phyloP scores from a whole-genome alignment of 1,140 invertebrate species.

The Solen grandis region DNA sequence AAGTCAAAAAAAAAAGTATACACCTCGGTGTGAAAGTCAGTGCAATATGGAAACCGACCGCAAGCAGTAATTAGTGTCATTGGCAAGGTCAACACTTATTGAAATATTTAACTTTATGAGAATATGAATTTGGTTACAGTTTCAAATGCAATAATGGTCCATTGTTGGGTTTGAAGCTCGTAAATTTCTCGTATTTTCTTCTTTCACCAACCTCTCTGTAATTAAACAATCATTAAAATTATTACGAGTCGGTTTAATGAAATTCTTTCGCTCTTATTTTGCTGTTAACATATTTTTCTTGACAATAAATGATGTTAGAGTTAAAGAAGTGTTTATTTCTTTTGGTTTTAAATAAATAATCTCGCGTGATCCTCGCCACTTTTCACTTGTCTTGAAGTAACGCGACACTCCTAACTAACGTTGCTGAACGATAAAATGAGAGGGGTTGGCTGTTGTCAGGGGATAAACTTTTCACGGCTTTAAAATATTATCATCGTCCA shows the following conservation, averaged over 20 bases:
- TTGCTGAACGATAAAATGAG: slow-evolving; percentile 9
- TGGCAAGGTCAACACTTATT: not conserved
- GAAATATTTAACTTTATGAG: not conserved
- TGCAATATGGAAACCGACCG: not conserved
- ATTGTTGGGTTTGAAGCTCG: not conserved
- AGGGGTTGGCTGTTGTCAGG: slow-evolving; percentile 2
- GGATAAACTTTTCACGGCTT: too few species aligned
- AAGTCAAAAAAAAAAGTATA: not conserved
- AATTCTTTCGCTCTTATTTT: slow-evolving; percentile 30
- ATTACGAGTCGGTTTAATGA: slow-evolving; percentile 42
- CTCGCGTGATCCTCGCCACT: slow-evolving; percentile 45
- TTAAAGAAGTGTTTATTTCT: slow-evolving; percentile 36
- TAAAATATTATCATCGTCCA: too few species aligned
- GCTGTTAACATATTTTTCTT: slow-evolving; percentile 15
- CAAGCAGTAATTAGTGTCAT: not conserved
- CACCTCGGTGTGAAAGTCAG: not conserved
- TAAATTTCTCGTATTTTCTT: slow-evolving; percentile 22
- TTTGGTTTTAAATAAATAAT: slow-evolving; percentile 48
- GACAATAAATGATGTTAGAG: slow-evolving; percentile 33
- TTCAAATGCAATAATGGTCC: slow-evolving; percentile 25
- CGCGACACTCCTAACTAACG: slow-evolving; percentile 13
- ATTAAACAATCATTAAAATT: slow-evolving; percentile 55
- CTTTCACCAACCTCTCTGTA: slow-evolving; percentile 31
- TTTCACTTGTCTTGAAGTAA: slow-evolving; percentile 15
- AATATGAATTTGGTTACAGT: slow-evolving; percentile 7